A percentile compares a stretch with the other conserved stretches of the same genome.
phyloP scores from a whole-genome alignment of 2,797 vertebrate species.

The Chloroceryle inda region DNA sequence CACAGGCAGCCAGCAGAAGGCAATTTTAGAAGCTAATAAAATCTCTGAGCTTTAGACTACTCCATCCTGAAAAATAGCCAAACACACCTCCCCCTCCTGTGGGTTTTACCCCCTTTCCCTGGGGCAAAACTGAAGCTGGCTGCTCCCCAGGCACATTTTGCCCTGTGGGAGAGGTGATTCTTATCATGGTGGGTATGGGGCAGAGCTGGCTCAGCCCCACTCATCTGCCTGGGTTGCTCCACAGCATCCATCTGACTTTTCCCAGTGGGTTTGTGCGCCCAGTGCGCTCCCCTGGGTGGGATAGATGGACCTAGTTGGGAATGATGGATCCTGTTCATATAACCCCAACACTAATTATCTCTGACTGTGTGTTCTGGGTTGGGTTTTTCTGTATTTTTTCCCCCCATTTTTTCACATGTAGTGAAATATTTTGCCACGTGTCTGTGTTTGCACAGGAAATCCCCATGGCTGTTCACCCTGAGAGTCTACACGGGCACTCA shows the following conservation, averaged over 20 bases:
- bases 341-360: not conserved
- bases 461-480: fast-evolving
- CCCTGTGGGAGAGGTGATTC: not conserved
- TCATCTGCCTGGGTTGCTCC: not conserved
- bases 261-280: not conserved
- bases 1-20: not conserved
- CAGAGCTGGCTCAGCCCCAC: not conserved
- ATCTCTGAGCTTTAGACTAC: not conserved
- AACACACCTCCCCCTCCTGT: fast-evolving
- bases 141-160: not conserved
- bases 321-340: not conserved
- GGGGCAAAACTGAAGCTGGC: not conserved
- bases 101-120: not conserved
- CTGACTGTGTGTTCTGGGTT: not conserved
- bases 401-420: no score
- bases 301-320: not conserved
- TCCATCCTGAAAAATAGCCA: not conserved
- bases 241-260: not conserved
- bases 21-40: not conserved
- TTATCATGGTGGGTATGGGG: not conserved
- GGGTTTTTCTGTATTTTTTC: fast-evolving
- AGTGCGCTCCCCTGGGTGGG: fast-evolving
- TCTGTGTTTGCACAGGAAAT: not conserved
- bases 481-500: not conserved
- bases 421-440: not conserved